Evolutionary conservation across 2,113 vertebrate genomes (phyloP).

Genomic region (Eidolon helvum): DNA sequence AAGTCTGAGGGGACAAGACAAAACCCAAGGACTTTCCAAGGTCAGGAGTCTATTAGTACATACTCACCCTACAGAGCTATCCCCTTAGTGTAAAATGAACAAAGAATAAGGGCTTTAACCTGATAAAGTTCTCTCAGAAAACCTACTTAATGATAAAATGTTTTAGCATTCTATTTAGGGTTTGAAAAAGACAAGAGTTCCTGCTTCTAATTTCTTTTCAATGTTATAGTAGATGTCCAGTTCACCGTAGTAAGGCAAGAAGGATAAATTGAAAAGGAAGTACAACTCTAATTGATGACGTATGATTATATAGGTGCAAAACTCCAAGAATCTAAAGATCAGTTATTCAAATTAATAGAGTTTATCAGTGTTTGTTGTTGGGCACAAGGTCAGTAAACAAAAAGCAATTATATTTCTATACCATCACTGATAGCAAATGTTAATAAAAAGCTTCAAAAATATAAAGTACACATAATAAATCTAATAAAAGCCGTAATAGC

Average conservation of each 20-base stretch:
- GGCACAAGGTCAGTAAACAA: not conserved
- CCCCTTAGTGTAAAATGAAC: not conserved
- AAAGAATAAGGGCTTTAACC: not conserved
- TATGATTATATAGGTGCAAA: not conserved
- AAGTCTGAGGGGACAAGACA: not conserved
- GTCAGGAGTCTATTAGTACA: not conserved
- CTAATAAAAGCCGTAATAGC: not conserved
- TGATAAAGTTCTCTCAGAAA: not conserved
- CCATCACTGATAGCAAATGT: not conserved
- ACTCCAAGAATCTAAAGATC: not conserved
- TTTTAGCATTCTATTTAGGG: not conserved
- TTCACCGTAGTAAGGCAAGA: not conserved
- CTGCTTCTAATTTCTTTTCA: constrained; percentile 25
- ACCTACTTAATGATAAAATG: not conserved
- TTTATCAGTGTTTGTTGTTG: not conserved
- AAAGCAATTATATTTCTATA: not conserved
- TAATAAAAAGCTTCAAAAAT: not conserved
- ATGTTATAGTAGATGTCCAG: not conserved
- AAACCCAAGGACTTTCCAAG: not conserved
- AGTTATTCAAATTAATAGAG: constrained; percentile 10
- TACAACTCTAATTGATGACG: not conserved
- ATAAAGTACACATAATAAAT: not conserved
- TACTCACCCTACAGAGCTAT: not conserved
- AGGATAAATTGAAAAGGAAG: constrained; percentile 33
- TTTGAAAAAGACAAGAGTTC: not conserved